phyloP scores from a whole-genome alignment of 2,888 invertebrate species.

The Melanchra persicariae region DNA sequence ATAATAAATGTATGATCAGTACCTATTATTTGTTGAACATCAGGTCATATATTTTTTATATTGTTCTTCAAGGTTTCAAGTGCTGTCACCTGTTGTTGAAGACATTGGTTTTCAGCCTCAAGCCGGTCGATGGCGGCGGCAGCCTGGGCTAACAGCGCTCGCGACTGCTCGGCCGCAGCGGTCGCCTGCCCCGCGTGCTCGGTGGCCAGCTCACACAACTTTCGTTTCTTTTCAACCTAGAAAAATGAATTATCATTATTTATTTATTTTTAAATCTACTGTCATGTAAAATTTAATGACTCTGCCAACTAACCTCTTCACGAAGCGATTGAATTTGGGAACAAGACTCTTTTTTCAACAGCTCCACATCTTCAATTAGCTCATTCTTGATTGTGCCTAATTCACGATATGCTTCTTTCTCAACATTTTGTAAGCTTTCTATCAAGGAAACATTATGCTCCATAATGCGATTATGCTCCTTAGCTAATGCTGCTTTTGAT shows the following conservation, averaged over 20 bases:
- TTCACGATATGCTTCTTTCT: conserved; percentile 87
- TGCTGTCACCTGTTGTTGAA: conserved; percentile 79
- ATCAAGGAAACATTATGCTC: conserved; percentile 87
- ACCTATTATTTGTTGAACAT: conserved; percentile 23
- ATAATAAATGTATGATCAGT: conserved; percentile 17
- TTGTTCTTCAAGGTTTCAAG: neutral
- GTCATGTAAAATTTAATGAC: neutral
- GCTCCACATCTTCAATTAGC: conserved; percentile 87
- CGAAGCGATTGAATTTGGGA: conserved; percentile 84
- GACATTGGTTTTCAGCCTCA: conserved; percentile 82
- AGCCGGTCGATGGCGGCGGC: conserved; percentile 81
- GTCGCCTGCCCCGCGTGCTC: conserved; percentile 85
- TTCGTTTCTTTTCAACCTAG: conserved; percentile 84
- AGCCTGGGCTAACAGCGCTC: conserved; percentile 81
- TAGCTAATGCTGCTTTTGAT: conserved; percentile 86
- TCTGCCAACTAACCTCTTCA: conserved; percentile 79
- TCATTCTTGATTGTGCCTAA: conserved; percentile 86
- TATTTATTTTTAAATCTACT: neutral
- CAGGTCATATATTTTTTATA: neutral
- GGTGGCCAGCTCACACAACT: conserved; percentile 81
- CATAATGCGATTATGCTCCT: conserved; percentile 87
- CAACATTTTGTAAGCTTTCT: conserved; percentile 87
- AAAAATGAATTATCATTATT: neutral
- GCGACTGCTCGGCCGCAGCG: conserved; percentile 84
- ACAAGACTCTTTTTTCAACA: conserved; percentile 84